These are phyloP conservation scores for Paradoxurus hermaphroditus DNA, from an alignment of 2,113 vertebrate species.

Conservation along the genomic window DNA sequence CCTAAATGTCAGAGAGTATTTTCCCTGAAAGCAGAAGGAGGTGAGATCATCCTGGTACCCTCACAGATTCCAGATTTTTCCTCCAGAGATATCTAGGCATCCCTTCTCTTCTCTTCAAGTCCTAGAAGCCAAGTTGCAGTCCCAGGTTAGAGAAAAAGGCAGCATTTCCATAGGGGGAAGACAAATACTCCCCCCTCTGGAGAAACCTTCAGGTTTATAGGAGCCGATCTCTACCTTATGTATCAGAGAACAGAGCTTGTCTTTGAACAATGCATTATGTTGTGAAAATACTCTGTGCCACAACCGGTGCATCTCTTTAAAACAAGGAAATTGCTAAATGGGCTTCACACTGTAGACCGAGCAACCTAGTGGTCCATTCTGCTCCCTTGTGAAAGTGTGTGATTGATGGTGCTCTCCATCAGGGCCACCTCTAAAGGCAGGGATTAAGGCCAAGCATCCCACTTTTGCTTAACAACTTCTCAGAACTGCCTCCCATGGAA, in stretches of 20 bases:
- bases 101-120: background rate
- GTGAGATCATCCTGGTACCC: background rate
- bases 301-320: background rate
- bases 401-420: background rate
- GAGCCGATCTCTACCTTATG: slow-evolving; percentile 36
- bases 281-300: slow-evolving; percentile 31
- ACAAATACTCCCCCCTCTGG: background rate
- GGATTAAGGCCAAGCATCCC: background rate
- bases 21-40: background rate
- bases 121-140: background rate
- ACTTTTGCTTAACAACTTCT: background rate
- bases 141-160: background rate
- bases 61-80: background rate
- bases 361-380: background rate
- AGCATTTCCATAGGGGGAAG: background rate
- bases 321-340: background rate
- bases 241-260: slow-evolving; percentile 44
- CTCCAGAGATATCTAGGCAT: background rate
- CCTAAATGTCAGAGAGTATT: background rate
- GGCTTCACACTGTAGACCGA: background rate
- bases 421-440: background rate
- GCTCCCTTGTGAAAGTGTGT: background rate
- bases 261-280: slow-evolving; percentile 41
- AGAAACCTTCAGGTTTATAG: slow-evolving; percentile 25
- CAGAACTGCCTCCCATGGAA: background rate